These are phyloP conservation scores for Drosophila subsilvestris DNA, from an alignment of 2,888 invertebrate genomes.

Conservation along the genomic window DNA sequence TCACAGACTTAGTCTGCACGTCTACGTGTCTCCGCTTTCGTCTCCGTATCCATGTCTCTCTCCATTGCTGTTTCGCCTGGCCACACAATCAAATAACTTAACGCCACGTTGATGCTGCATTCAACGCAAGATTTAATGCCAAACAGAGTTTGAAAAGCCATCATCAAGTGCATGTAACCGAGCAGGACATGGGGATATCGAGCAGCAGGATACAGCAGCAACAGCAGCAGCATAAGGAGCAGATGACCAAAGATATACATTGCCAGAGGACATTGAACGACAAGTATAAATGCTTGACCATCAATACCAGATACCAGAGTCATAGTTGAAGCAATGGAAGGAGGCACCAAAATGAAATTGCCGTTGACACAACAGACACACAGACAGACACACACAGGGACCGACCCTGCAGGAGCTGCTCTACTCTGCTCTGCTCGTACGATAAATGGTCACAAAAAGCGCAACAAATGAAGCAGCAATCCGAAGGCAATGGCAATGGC, in stretches of 20 bases:
- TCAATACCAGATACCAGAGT: slow-evolving; percentile 58
- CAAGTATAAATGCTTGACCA: slow-evolving; percentile 69
- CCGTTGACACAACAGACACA: slow-evolving; percentile 47
- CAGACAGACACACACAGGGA: slow-evolving; percentile 18
- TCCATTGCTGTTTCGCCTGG: slow-evolving; percentile 39
- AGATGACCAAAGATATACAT: slow-evolving; percentile 51
- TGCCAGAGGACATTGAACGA: slow-evolving; percentile 61
- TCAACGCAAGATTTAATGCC: slow-evolving; percentile 64
- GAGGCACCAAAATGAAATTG: slow-evolving; percentile 55
- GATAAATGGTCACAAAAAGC: slow-evolving; percentile 55
- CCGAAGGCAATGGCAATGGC: slow-evolving; percentile 6
- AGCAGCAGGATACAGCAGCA: slow-evolving; percentile 9
- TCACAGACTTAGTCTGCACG: slow-evolving; percentile 51
- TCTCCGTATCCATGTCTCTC: background rate
- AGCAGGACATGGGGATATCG: slow-evolving; percentile 42
- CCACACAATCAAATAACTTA: slow-evolving; percentile 68
- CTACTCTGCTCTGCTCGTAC: slow-evolving; percentile 1
- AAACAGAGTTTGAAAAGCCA: slow-evolving; percentile 68
- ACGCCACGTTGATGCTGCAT: slow-evolving; percentile 60
- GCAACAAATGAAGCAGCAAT: slow-evolving; percentile 44
- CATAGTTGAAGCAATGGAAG: slow-evolving; percentile 23
- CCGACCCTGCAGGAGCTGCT: slow-evolving; percentile 1
- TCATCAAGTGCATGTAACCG: slow-evolving; percentile 64
- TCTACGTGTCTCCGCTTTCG: background rate
- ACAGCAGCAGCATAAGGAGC: slow-evolving; percentile 11